Percentiles rank a stretch among this genome's conserved stretches.
Conservation (phyloP, 1,140 invertebrate genomes). For the Bombus huntii region DNA sequence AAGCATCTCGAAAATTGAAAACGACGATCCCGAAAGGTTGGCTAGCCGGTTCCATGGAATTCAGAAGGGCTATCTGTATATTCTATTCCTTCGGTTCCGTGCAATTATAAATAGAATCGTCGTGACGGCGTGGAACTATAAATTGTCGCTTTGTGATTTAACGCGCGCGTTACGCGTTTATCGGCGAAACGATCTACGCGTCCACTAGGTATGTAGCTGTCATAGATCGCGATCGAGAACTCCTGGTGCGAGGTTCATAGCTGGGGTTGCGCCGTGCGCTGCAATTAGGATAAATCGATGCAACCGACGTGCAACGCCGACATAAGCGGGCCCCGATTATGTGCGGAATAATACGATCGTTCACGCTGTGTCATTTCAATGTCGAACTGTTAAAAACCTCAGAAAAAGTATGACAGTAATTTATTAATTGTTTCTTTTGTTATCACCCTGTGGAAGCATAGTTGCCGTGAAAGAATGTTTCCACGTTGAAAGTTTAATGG, state of each 20-base stretch:
- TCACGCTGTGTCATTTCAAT: not conserved
- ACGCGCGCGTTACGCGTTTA: slow-evolving; percentile 54
- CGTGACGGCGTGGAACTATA: slow-evolving; percentile 70
- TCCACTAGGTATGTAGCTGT: slow-evolving; percentile 24
- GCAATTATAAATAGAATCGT: slow-evolving; percentile 71
- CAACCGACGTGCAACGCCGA: not conserved
- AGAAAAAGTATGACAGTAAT: too few relatives aligned
- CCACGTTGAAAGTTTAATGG: not conserved
- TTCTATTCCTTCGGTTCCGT: slow-evolving; percentile 15
- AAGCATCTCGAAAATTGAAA: slow-evolving; percentile 29
- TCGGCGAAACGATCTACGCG: slow-evolving; percentile 45
- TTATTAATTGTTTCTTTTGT: not conserved
- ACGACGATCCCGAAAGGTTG: not conserved
- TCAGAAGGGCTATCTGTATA: not conserved
- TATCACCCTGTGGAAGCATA: too few relatives aligned
- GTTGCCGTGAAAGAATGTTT: too few relatives aligned
- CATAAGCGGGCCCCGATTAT: not conserved
- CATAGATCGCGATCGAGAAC: slow-evolving; percentile 46
- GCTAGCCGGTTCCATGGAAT: not conserved
- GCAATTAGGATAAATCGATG: slow-evolving; percentile 39
- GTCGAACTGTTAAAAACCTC: not conserved
- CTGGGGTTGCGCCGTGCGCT: not conserved
- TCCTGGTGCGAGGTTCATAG: not conserved
- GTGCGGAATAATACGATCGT: not conserved
- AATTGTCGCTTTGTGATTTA: slow-evolving; percentile 73